A percentile compares a stretch with the other conserved stretches of the same genome.
phyloP scores from a whole-genome alignment of 2,888 invertebrate genomes.

The Agrotis segetum region DNA sequence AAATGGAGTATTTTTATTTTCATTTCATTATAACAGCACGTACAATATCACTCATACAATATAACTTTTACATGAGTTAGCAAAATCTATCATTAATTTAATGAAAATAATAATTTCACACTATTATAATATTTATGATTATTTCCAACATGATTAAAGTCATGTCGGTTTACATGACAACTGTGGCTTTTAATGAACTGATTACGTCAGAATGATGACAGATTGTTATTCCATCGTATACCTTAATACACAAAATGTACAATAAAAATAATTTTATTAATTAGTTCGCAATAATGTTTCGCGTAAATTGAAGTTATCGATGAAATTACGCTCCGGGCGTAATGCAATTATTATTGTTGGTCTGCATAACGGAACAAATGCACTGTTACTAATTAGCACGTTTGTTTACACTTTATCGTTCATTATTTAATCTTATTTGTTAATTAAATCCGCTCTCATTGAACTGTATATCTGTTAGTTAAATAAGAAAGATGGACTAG shows the following conservation, averaged over 20 bases:
- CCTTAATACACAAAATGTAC: constrained; percentile 64
- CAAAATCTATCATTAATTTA: background rate
- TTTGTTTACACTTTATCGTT: constrained; percentile 61
- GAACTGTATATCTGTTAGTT: background rate
- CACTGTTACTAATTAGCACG: constrained; percentile 67
- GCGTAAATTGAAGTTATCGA: constrained; percentile 79
- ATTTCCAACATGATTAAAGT: constrained; percentile 30
- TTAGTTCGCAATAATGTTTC: constrained; percentile 77
- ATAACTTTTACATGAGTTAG: too few species aligned
- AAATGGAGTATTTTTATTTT: too few species aligned
- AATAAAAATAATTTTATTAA: constrained; percentile 81
- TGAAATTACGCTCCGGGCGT: constrained; percentile 73
- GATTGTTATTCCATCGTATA: constrained; percentile 65
- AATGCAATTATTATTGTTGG: constrained; percentile 72
- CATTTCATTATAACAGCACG: too few species aligned
- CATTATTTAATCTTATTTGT: constrained; percentile 38
- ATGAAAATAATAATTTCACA: too few species aligned
- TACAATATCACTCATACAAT: too few species aligned
- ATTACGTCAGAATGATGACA: constrained; percentile 67
- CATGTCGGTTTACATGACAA: constrained; percentile 41
- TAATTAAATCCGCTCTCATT: constrained; percentile 9
- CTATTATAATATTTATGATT: background rate
- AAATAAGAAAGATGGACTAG: background rate
- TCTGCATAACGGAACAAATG: constrained; percentile 73
- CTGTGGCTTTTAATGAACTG: constrained; percentile 47